Percentiles rank a stretch among this genome's conserved stretches.
These are phyloP conservation scores for Hiodon tergisus DNA, from an alignment of 2,113 vertebrate species.

Conservation along the genomic window DNA sequence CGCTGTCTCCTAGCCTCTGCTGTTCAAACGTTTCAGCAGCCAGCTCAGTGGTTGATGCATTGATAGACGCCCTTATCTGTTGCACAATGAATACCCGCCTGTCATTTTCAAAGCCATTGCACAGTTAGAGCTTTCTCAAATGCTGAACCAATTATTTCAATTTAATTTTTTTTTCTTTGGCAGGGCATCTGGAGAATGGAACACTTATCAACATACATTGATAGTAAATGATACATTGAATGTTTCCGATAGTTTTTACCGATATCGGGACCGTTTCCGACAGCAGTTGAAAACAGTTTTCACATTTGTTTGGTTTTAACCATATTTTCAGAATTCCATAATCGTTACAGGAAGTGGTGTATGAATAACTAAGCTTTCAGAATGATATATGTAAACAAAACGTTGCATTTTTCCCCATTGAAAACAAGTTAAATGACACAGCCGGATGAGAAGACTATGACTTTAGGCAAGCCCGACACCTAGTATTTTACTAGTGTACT, in stretches of 20 bases:
- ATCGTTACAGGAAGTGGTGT: neutral
- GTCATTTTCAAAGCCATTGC: constrained; percentile 13
- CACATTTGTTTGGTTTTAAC: neutral
- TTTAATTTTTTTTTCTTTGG: neutral
- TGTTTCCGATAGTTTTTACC: too few relatives aligned
- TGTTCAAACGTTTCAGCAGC: constrained; percentile 15
- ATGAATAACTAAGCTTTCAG: neutral
- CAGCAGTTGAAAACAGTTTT: neutral
- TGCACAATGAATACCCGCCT: constrained; percentile 4
- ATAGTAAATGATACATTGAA: neutral
- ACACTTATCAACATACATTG: neutral
- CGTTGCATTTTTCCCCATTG: neutral
- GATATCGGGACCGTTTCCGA: too few relatives aligned
- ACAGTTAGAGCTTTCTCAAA: neutral
- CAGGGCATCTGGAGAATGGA: neutral
- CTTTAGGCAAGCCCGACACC: too few relatives aligned
- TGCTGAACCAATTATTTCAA: neutral
- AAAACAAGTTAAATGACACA: too few relatives aligned
- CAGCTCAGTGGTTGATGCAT: too few relatives aligned
- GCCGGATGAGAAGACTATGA: too few relatives aligned
- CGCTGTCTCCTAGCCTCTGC: constrained; percentile 12
- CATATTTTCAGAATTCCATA: neutral
- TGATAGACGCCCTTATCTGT: constrained; percentile 1
- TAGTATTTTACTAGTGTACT: too few relatives aligned
- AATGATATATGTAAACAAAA: neutral